Percentiles rank a stretch among this genome's conserved stretches.
These are phyloP conservation scores for Gallinago solitaria DNA, from an alignment of 2,797 vertebrate species.

Conservation along the genomic window DNA sequence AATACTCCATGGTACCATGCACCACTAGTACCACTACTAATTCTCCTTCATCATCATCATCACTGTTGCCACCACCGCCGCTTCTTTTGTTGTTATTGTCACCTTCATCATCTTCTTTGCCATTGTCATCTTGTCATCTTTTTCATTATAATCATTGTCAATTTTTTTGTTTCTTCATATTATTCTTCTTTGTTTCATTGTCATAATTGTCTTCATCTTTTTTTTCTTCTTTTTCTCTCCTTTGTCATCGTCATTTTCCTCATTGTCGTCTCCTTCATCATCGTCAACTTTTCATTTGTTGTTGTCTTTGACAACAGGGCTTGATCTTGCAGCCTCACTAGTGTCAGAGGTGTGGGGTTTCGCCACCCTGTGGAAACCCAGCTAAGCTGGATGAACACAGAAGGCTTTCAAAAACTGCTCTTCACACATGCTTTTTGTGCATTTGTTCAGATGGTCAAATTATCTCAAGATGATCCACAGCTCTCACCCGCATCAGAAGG, in stretches of 20 bases:
- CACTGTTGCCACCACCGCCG: too few relatives aligned
- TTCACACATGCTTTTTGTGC: not conserved
- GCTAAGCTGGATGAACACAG: not conserved
- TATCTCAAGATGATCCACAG: not conserved
- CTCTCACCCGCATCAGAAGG: not conserved
- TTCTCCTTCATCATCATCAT: not conserved
- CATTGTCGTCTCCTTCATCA: not conserved
- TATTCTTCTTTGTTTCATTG: not conserved
- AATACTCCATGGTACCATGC: not conserved
- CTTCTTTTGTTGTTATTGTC: too few relatives aligned
- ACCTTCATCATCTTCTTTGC: not conserved
- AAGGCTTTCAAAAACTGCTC: not conserved
- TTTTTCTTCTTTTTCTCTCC: not conserved
- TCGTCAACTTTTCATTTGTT: not conserved
- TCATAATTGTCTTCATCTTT: not conserved
- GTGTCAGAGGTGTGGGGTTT: not conserved
- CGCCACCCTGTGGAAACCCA: not conserved
- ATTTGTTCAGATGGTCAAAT: too few relatives aligned
- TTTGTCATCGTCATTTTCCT: not conserved
- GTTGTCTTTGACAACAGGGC: too few relatives aligned
- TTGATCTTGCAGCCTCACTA: not conserved
- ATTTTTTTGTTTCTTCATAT: not conserved
- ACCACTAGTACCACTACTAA: not conserved
- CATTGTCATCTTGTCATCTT: not conserved
- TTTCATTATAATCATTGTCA: too few relatives aligned